A percentile compares a stretch with the other conserved stretches of the same genome.
Conservation (phyloP, 2,113 vertebrate genomes). For the Otus sunia region DNA sequence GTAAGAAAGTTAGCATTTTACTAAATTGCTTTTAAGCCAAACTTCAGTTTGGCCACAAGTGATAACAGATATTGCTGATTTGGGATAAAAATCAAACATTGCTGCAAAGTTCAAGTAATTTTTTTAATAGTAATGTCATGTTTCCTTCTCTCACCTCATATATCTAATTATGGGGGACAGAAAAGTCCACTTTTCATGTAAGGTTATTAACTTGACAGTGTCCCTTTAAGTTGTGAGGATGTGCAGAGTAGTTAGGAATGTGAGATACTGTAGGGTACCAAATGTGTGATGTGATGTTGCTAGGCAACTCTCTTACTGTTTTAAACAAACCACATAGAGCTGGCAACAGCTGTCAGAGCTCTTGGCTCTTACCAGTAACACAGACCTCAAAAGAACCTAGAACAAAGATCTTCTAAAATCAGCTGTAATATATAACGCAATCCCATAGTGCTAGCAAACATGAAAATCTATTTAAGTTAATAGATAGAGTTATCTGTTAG, state of each 20-base stretch:
- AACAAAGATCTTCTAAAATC: slow-evolving; percentile 69
- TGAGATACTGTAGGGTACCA: slow-evolving; percentile 68
- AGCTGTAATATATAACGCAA: slow-evolving; percentile 38
- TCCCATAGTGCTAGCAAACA: slow-evolving; percentile 22
- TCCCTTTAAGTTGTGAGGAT: slow-evolving; percentile 54
- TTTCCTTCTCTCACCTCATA: neutral
- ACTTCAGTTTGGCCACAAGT: neutral
- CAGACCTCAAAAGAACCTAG: slow-evolving; percentile 65
- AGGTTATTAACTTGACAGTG: slow-evolving; percentile 6
- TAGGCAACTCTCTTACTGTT: slow-evolving; percentile 75
- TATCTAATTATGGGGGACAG: neutral
- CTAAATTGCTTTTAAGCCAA: neutral
- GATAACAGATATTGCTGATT: neutral
- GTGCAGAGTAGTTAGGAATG: slow-evolving; percentile 68
- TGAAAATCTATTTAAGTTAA: slow-evolving; percentile 43
- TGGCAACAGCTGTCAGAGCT: slow-evolving; percentile 74
- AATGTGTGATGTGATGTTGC: slow-evolving; percentile 74
- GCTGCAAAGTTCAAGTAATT: neutral
- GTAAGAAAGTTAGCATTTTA: neutral
- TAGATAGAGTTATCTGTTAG: slow-evolving; percentile 24
- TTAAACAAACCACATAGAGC: slow-evolving; percentile 71
- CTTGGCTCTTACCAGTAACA: slow-evolving; percentile 69
- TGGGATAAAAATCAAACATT: neutral
- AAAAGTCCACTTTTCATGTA: neutral
- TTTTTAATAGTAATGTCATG: neutral